These are phyloP conservation scores for Equus quagga DNA, from an alignment of 2,113 vertebrate species.

Conservation along the genomic window DNA sequence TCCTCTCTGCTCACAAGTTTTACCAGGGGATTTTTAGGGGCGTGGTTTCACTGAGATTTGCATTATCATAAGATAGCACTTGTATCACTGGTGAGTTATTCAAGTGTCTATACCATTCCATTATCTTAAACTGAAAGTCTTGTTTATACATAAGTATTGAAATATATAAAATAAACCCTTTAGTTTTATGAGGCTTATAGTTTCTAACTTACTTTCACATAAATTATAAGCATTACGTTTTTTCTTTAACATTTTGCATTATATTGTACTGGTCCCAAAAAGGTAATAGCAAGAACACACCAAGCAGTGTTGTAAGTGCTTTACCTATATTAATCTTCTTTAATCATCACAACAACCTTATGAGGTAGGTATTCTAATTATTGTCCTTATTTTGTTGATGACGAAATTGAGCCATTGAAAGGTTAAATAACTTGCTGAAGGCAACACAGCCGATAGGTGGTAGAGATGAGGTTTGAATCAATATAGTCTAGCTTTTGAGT, in stretches of 20 bases:
- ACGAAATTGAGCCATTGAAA: background rate
- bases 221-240: background rate
- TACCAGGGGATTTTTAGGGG: background rate
- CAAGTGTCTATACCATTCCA: background rate
- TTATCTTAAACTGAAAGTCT: background rate
- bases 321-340: background rate
- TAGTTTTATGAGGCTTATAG: background rate
- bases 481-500: background rate
- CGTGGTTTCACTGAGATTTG: background rate
- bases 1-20: background rate
- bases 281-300: background rate
- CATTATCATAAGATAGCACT: background rate
- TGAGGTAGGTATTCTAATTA: background rate
- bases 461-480: background rate
- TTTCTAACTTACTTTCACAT: background rate
- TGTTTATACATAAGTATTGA: background rate
- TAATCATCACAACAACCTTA: background rate
- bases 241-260: slow-evolving; percentile 27
- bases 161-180: background rate
- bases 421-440: background rate
- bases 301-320: background rate
- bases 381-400: background rate
- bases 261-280: background rate
- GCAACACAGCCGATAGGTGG: background rate
- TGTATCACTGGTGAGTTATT: background rate